Evolutionary conservation across 1,140 invertebrate species (phyloP).

Genomic region (Bombus affinis): DNA sequence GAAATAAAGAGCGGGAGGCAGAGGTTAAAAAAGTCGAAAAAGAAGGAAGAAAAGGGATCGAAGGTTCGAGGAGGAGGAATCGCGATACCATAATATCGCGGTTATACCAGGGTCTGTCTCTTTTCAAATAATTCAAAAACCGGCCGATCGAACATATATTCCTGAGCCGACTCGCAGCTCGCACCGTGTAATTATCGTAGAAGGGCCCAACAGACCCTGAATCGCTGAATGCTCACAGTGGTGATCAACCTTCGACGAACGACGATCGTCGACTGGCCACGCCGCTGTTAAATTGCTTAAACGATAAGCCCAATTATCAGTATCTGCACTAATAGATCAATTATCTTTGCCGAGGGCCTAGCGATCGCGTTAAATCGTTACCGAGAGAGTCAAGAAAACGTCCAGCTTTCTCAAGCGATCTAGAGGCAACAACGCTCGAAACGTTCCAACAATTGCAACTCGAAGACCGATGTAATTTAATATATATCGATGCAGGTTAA

Average conservation of each 20-base stretch:
- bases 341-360: not conserved
- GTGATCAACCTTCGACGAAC: conserved; percentile 74
- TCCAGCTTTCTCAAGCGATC: not conserved
- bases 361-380: not conserved
- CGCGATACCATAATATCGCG: conserved; percentile 82
- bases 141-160: conserved; percentile 83
- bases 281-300: conserved; percentile 27
- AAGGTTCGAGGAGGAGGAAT: conserved; percentile 70
- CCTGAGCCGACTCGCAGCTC: conserved; percentile 78
- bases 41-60: conserved; percentile 66
- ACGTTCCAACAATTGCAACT: not conserved
- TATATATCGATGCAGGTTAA: not conserved
- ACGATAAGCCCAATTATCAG: conserved; percentile 56
- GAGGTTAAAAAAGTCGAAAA: conserved; percentile 22
- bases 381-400: not conserved
- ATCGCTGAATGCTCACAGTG: conserved; percentile 79
- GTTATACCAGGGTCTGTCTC: conserved; percentile 79
- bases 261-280: conserved; percentile 11
- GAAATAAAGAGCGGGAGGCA: conserved; percentile 31
- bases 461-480: not conserved
- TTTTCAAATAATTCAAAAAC: conserved; percentile 84
- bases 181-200: conserved; percentile 83
- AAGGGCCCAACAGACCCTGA: conserved; percentile 76
- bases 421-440: no score
- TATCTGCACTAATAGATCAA: conserved; percentile 55